Evolutionary conservation across 1,140 invertebrate genomes (phyloP).

Genomic region (Camponotus vicinus): DNA sequence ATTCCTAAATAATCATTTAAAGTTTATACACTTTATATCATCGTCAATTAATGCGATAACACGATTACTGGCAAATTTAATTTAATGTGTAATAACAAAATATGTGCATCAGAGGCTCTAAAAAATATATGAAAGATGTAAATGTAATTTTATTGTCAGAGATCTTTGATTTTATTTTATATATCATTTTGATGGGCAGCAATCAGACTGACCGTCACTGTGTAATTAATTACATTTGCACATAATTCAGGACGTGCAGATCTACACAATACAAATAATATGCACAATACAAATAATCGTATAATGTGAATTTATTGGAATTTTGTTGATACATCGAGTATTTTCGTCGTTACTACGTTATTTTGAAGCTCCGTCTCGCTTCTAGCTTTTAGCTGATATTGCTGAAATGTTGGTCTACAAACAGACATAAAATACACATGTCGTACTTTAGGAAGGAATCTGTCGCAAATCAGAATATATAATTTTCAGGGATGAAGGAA

Average conservation of each 20-base stretch:
- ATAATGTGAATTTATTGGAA: conserved; percentile 15
- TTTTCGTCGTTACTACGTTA: not conserved
- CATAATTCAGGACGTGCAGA: not conserved
- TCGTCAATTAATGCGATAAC: no score
- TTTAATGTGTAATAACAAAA: no score
- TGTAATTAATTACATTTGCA: not conserved
- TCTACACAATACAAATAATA: not conserved
- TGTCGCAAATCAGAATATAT: not conserved
- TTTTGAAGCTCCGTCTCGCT: not conserved
- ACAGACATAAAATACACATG: conserved; percentile 40
- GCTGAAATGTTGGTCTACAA: conserved; percentile 12
- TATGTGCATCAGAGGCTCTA: no score
- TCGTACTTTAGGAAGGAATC: conserved; percentile 2
- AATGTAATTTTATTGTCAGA: not conserved
- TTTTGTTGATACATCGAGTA: not conserved
- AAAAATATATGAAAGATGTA: no score
- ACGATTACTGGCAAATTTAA: no score
- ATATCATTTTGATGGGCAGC: no score
- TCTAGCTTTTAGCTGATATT: conserved; percentile 28
- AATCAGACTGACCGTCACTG: not conserved
- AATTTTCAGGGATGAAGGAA: conserved; percentile 3
- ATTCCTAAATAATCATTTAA: no score
- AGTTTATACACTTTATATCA: no score
- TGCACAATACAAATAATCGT: not conserved
- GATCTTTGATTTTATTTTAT: not conserved